Base-by-base conservation (phyloP, 2,113 vertebrate genomes). In the Mesitornis unicolor region DNA sequence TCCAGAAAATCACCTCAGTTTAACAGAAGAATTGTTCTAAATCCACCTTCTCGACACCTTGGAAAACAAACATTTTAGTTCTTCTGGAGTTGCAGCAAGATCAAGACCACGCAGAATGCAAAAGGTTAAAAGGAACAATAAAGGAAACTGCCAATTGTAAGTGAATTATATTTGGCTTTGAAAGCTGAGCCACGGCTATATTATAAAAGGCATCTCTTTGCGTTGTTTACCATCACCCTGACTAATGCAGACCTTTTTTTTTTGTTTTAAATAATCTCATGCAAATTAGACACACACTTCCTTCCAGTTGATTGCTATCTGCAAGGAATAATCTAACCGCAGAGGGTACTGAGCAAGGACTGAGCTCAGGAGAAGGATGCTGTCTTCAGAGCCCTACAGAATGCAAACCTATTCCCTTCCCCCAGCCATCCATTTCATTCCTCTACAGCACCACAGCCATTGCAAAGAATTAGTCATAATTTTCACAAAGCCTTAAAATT, bases 201-300 rank as follows among this genome's bases (percentile, higher is more conserved):
- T 98, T 98, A 98, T 98, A 98, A 98, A 97, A 98, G 98, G 97
- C 98, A 98, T 97, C 97, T 97, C 97, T 97, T 93, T 95, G 96
- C 93, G 86, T 98, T 98, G 98, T 98, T 98, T 98, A 98, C 98
- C 98, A 98, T 98, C 97, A 98, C 98, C 98, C 98, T 98, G 98
- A 98, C 98, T 98, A 98, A 98, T 98, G 98, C 97, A 98, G 97
- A 98, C 96, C 98, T 98, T 98, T 98, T 98, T 97, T 98, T 98
- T 98, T 98, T 97, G 97, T 98, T 98, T 98, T 98, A 98, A 98
- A 98, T 98, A 98, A 98, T 98, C 98, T 98, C 98, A 98, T 98
- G 98, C 98, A 98, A 98, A 98, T 98, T 98, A 98, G 98, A 98
- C 98, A 98, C 98, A 98, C 96, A 98, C 98, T 98, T 98, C 98